phyloP scores from a whole-genome alignment of 2,888 invertebrate species.

The Tetranychus truncatus region DNA sequence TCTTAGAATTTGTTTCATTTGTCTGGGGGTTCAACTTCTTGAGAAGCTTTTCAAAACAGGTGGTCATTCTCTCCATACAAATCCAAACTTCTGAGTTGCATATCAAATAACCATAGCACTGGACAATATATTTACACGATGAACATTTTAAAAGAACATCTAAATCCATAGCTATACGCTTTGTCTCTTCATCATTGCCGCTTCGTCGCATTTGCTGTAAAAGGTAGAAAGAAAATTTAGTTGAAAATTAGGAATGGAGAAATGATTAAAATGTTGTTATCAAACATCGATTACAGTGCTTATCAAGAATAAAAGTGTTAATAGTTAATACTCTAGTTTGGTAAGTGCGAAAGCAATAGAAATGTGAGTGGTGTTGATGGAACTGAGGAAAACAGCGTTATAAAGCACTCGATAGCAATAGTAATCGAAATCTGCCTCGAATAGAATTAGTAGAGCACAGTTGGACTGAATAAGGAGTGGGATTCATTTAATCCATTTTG shows the following conservation, averaged over 20 bases:
- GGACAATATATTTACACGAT: slow-evolving; percentile 88
- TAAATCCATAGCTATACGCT: slow-evolving; percentile 93
- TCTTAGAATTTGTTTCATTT: slow-evolving; percentile 2
- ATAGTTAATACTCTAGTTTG: too few species aligned
- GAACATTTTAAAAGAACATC: slow-evolving; percentile 94
- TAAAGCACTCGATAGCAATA: too few species aligned
- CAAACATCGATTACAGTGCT: too few species aligned
- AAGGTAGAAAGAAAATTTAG: slow-evolving; percentile 17
- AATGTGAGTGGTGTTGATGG: too few species aligned
- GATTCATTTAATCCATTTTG: too few species aligned
- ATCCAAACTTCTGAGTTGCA: slow-evolving; percentile 76
- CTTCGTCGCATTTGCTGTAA: slow-evolving; percentile 82
- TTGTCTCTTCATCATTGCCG: slow-evolving; percentile 88
- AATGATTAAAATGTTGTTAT: not conserved
- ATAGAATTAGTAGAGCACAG: too few species aligned
- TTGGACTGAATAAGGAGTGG: too few species aligned
- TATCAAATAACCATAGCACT: slow-evolving; percentile 92
- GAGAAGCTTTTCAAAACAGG: slow-evolving; percentile 89
- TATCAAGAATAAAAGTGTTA: too few species aligned
- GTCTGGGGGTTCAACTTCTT: slow-evolving; percentile 55
- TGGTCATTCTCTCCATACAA: slow-evolving; percentile 99
- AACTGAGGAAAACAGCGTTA: too few species aligned
- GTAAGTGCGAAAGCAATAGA: too few species aligned
- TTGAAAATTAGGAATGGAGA: not conserved
- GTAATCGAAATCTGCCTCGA: too few species aligned